Evolutionary conservation across 2,113 vertebrate species (phyloP), one percentile per base, ranked within the genome.

Genomic region (Varanus salvator): DNA sequence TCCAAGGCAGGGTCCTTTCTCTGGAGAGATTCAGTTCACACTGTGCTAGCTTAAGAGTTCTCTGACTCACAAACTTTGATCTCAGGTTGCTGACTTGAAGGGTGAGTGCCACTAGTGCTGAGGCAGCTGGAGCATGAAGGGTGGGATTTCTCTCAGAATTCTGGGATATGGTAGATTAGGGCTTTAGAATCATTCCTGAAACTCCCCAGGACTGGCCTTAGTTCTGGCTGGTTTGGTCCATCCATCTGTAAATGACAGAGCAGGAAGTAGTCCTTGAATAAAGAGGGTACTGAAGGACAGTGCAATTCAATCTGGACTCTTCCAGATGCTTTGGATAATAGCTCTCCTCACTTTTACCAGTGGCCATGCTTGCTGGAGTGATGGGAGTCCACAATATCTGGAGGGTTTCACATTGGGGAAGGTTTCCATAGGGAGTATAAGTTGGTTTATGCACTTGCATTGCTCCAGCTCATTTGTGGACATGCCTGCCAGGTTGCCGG

Each of bases 81-180:
- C 14, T 48, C 54, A 31, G 44, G 44, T 34, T 2, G 12, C 34
- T 80, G 31, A 82, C 6, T 89, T 89, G 50, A 4, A 64, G 6
- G 74, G 64, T 57, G 34, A 83, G 9, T 81, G 8, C 60, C 50
- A 34, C 4, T 21, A 27, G 69, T n/a, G 66, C 90, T 29, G 1
- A 34, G 19, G 84, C 21, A 88, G 80, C 57, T 14, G 31, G 84
- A 60, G n/a, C 90, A 72, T 80, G n/a, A n/a, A 88, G 68, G 57
- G 2, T 5, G 77, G 11, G 8, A 0, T 75, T 85, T 81, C 1
- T 14, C 80, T 77, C 0, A 80, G 82, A 82, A 52, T 80, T 64
- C 0, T 0, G 0, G 15, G 90, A 85, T 0, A 68, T 57, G 54
- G n/a, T 31, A 38, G 54, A 64, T 78, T 57, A 64, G n/a, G 23